Evolutionary conservation across 2,113 vertebrate species (phyloP), one percentile per base, ranked within the genome.

Genomic region (Alces alces): DNA sequence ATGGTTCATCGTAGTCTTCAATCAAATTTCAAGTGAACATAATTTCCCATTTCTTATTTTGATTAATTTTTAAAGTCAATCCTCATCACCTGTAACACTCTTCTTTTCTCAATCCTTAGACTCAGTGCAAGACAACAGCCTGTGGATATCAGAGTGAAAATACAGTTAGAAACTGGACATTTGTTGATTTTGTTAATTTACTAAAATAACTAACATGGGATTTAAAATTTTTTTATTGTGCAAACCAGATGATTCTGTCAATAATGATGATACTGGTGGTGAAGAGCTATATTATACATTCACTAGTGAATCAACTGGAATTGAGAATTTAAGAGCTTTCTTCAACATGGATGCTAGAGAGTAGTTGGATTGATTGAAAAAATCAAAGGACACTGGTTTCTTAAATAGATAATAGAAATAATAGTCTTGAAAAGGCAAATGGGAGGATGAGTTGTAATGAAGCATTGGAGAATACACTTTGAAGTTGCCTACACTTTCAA

Each of bases 111-210:
- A 76, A 17, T 78, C 6, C 2, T 7, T 64, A 87, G 4, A 27
- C 7, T 36, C 57, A 7, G 3, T 10, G 1, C 3, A 76, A 83
- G 36, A 27, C 16, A 57, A n/a, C 7, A 78, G 39, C 11, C 12
- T 80, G 1, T 86, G 2, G 11, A 33, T 78, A 45, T 83, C 16
- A 78, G 10, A 58, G 23, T 33, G 14, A 6, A 57, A 64, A 64
- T 33, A 52, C 1, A 82, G 9, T 50, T 83, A 79, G 4, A 82
- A 60, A 43, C 23, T 55, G 15, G 1, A 54, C 14, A 12, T 39
- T 79, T 30, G 3, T 30, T 45, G 57, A 79, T 82, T 93, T 64
- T 82, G 25, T 92, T 61, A 86, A 55, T 43, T 80, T 95, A 66
- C 9, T 76, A 7, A 76, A 86, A 55, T 86, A 82, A 83, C 9